Evolutionary conservation across 2,797 vertebrate species (phyloP).

Genomic region (Protosalanx chinensis): DNA sequence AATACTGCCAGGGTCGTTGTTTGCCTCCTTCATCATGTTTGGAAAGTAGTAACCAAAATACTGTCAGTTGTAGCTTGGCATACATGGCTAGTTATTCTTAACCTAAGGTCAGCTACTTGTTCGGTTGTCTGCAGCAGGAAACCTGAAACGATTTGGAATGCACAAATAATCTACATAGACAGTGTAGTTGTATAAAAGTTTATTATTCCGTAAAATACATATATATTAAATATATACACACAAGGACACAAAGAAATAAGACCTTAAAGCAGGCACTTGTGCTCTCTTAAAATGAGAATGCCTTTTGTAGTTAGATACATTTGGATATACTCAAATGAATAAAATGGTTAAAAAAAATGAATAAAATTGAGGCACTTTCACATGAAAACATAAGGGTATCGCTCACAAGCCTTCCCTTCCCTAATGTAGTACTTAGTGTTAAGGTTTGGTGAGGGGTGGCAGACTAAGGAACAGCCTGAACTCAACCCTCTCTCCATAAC

Average conservation of each 20-base stretch:
- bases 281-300: constrained; percentile 35
- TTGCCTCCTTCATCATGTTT: constrained; percentile 22
- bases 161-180: constrained; percentile 13
- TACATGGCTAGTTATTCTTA: not conserved
- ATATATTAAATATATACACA: constrained; percentile 69
- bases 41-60: not conserved
- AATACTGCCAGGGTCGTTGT: constrained; percentile 1
- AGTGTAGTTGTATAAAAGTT: constrained; percentile 63
- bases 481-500: not conserved
- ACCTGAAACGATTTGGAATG: not conserved
- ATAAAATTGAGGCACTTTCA: constrained; percentile 22
- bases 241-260: constrained; percentile 56
- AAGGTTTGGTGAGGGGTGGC: not conserved
- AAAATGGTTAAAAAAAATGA: constrained; percentile 43
- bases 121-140: not conserved
- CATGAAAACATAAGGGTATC: constrained; percentile 15
- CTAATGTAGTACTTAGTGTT: not conserved
- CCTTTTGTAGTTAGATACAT: constrained; percentile 51
- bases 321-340: constrained; percentile 37
- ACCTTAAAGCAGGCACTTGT: constrained; percentile 53
- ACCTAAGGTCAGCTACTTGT: not conserved
- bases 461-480: not conserved
- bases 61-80: not conserved
- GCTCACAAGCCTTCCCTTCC: constrained; percentile 46
- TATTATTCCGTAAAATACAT: constrained; percentile 74